Conservation (phyloP, 1,140 invertebrate genomes). For the Globodera rostochiensis region DNA sequence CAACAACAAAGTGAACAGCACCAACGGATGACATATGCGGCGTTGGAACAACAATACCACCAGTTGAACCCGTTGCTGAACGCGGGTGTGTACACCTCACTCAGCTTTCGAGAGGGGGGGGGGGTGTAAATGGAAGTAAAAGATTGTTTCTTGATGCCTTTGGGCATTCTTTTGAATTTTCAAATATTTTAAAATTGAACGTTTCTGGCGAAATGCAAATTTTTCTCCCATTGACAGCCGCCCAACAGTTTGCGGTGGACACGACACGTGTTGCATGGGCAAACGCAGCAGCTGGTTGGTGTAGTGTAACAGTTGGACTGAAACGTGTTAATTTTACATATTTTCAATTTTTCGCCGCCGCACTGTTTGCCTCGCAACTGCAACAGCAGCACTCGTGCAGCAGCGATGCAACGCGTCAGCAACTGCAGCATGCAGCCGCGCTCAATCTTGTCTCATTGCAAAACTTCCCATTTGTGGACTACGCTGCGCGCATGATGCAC, state of each 20-base stretch:
- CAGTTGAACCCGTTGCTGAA: slow-evolving; percentile 34
- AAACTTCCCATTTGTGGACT: slow-evolving; percentile 42
- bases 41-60: slow-evolving; percentile 22
- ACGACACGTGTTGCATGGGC: slow-evolving; percentile 40
- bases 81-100: background rate
- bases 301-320: background rate
- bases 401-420: slow-evolving; percentile 30
- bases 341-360: slow-evolving; percentile 18
- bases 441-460: slow-evolving; percentile 41
- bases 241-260: slow-evolving; percentile 48
- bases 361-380: slow-evolving; percentile 39
- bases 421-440: slow-evolving; percentile 34
- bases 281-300: slow-evolving; percentile 36
- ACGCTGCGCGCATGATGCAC: slow-evolving; percentile 38
- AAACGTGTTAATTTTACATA: background rate
- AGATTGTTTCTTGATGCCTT: too few species aligned
- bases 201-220: background rate
- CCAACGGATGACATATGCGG: slow-evolving; percentile 14
- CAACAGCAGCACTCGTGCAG: slow-evolving; percentile 19
- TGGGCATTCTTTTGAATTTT: too few species aligned
- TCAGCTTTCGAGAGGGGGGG: background rate
- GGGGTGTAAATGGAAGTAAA: too few species aligned
- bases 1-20: slow-evolving; percentile 9
- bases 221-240: slow-evolving; percentile 14
- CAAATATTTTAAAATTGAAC: too few species aligned